These are phyloP conservation scores for Heterodera schachtii DNA, from an alignment of 1,140 invertebrate species.

Conservation along the genomic window DNA sequence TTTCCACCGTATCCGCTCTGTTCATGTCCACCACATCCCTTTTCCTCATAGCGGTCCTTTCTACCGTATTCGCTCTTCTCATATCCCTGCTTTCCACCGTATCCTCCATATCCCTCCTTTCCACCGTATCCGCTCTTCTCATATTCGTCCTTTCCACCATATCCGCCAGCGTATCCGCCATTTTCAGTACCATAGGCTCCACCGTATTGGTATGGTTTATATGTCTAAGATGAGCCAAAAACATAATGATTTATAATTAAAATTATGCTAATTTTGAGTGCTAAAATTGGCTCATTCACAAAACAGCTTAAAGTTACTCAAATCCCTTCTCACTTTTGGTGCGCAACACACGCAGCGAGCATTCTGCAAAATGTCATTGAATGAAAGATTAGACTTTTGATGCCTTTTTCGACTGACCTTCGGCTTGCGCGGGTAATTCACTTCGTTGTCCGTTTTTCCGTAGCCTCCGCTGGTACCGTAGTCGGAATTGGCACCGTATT, in stretches of 20 bases:
- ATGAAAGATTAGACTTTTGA: not conserved
- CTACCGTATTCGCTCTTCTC: too few relatives aligned
- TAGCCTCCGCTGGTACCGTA: constrained; percentile 1
- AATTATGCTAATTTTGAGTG: not conserved
- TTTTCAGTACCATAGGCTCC: not conserved
- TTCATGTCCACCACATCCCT: too few relatives aligned
- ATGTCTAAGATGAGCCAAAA: not conserved
- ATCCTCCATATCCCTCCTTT: not conserved
- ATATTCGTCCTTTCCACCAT: too few relatives aligned
- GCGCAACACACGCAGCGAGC: constrained; percentile 28
- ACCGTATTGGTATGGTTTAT: not conserved
- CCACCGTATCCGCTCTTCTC: too few relatives aligned
- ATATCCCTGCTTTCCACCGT: too few relatives aligned
- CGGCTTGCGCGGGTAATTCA: not conserved
- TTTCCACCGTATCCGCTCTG: not conserved
- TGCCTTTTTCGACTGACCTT: not conserved
- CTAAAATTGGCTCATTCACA: too few relatives aligned
- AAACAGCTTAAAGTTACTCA: too few relatives aligned
- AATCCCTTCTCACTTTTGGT: not conserved
- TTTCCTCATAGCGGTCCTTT: too few relatives aligned
- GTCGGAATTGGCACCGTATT: not conserved
- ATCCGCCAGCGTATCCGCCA: too few relatives aligned
- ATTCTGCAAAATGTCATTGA: not conserved
- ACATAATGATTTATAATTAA: not conserved
- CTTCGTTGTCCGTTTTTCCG: not conserved